These are phyloP conservation scores for Cephalophus harveyi DNA, from an alignment of 2,113 vertebrate genomes.

Conservation along the genomic window DNA sequence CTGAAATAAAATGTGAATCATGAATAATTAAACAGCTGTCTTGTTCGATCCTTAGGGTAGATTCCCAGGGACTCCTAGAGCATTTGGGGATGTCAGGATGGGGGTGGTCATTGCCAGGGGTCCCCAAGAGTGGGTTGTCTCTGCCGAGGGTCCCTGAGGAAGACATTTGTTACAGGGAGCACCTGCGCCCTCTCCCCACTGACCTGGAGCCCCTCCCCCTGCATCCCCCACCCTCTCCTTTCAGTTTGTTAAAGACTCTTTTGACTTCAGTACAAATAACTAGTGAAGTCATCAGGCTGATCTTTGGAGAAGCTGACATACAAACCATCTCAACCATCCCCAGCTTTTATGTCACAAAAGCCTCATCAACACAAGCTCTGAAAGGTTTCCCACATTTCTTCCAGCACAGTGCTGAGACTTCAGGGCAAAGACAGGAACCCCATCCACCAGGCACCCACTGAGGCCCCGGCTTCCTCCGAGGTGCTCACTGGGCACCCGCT, in stretches of 20 bases:
- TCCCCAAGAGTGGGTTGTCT: background rate
- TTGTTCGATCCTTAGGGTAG: background rate
- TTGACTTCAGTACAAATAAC: background rate
- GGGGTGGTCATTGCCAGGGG: background rate
- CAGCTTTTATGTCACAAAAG: background rate
- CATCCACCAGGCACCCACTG: rapidly evolving
- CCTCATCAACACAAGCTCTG: background rate
- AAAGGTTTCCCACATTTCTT: background rate
- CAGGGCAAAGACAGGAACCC: background rate
- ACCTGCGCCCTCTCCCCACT: background rate
- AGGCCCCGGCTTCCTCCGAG: background rate
- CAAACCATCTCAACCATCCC: background rate
- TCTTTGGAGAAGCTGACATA: background rate
- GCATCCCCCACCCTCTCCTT: background rate
- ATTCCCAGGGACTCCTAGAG: background rate
- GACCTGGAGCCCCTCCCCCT: too few relatives aligned
- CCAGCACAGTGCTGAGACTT: background rate
- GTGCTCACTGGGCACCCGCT: background rate
- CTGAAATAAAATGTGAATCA: background rate
- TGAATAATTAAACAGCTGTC: background rate
- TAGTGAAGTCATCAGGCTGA: background rate
- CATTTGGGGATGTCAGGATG: background rate
- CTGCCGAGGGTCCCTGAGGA: background rate
- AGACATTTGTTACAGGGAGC: background rate
- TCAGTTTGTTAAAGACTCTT: background rate